Percentiles rank a stretch among this genome's conserved stretches.
These are phyloP conservation scores for Pheosia tremula DNA, from an alignment of 2,888 invertebrate genomes.

Conservation along the genomic window DNA sequence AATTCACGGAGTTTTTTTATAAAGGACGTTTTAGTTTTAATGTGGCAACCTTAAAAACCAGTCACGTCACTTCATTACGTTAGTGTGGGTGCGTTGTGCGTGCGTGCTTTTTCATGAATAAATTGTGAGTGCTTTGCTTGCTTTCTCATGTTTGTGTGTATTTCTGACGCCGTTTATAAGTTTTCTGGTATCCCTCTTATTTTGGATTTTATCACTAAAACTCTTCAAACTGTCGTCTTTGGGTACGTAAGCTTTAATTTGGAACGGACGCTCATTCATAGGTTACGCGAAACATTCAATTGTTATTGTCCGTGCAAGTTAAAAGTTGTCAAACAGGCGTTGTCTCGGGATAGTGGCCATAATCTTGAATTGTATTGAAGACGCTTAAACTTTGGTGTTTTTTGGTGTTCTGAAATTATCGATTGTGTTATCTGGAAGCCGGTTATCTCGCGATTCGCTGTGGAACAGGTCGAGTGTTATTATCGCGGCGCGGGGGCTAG, in stretches of 20 bases:
- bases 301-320: slow-evolving; percentile 32
- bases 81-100: slow-evolving; percentile 68
- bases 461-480: slow-evolving; percentile 53
- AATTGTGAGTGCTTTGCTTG: slow-evolving; percentile 63
- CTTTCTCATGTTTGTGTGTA: slow-evolving; percentile 78
- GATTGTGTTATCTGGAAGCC: slow-evolving; percentile 60
- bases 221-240: slow-evolving; percentile 75
- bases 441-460: slow-evolving; percentile 66
- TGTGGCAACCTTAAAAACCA: slow-evolving; percentile 56
- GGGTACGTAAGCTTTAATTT: slow-evolving; percentile 67
- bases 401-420: slow-evolving; percentile 40
- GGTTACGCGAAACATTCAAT: slow-evolving; percentile 43
- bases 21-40: slow-evolving; percentile 8
- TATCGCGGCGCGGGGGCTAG: slow-evolving; percentile 64
- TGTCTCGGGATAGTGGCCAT: slow-evolving; percentile 57
- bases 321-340: slow-evolving; percentile 74
- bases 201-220: slow-evolving; percentile 82
- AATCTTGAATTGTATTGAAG: slow-evolving; percentile 35
- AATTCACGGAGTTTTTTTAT: not conserved
- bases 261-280: slow-evolving; percentile 31
- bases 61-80: slow-evolving; percentile 61
- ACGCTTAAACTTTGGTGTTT: slow-evolving; percentile 41
- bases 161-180: slow-evolving; percentile 78
- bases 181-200: slow-evolving; percentile 72
- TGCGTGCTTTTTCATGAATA: slow-evolving; percentile 65